Percentiles rank a stretch among this genome's conserved stretches.
phyloP scores from a whole-genome alignment of 2,797 vertebrate species.

The Lepidocolaptes lacrymiger region DNA sequence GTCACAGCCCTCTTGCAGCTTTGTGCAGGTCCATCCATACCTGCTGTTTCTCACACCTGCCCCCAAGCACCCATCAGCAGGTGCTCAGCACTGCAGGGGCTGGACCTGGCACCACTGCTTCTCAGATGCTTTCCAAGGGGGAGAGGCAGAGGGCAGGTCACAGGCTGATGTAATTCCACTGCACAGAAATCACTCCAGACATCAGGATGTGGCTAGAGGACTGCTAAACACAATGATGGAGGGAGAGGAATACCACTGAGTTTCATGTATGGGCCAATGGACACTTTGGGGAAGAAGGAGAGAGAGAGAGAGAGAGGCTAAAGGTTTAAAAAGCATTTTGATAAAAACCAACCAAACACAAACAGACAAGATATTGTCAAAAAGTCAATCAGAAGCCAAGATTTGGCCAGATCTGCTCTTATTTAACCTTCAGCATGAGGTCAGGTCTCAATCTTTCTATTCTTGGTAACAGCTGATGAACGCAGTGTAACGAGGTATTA shows the following conservation, averaged over 20 bases:
- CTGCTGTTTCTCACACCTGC: neutral
- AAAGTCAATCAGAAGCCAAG: neutral
- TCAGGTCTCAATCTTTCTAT: conserved; percentile 49
- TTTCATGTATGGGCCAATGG: neutral
- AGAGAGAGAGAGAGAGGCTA: neutral
- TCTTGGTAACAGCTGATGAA: conserved; percentile 42
- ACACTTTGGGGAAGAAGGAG: neutral
- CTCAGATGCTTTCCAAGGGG: neutral
- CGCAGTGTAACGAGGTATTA: conserved; percentile 45
- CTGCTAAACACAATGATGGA: neutral
- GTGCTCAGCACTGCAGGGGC: fast-evolving
- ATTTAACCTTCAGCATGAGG: conserved; percentile 41
- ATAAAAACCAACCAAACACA: neutral
- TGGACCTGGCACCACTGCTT: neutral
- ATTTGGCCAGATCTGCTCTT: neutral
- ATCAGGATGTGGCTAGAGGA: neutral
- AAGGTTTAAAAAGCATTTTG: neutral
- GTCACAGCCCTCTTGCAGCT: neutral
- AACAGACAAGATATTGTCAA: neutral
- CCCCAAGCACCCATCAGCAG: neutral
- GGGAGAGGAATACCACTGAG: fast-evolving
- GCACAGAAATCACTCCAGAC: neutral
- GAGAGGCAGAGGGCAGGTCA: neutral
- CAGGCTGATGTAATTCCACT: neutral
- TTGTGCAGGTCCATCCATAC: neutral